phyloP scores from a whole-genome alignment of 2,888 invertebrate genomes.

The Eupithecia subumbrata region DNA sequence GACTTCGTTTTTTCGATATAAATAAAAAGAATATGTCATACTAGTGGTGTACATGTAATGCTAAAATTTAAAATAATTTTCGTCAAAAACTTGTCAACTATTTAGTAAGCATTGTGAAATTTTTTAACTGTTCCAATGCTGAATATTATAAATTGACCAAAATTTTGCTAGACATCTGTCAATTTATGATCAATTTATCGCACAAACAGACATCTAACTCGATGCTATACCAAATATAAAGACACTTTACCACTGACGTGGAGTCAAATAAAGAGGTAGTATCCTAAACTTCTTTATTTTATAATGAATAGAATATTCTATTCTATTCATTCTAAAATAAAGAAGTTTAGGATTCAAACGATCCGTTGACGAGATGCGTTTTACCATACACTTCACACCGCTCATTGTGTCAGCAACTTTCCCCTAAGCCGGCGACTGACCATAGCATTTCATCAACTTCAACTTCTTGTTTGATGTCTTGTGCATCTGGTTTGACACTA shows the following conservation, averaged over 20 bases:
- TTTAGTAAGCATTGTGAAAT: neutral
- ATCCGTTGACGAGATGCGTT: neutral
- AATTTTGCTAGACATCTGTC: neutral
- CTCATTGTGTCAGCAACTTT: neutral
- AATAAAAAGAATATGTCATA: neutral
- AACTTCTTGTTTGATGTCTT: too few species aligned
- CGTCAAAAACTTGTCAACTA: neutral
- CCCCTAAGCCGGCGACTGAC: neutral
- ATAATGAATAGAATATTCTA: too few species aligned
- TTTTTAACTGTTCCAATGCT: neutral
- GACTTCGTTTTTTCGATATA: neutral
- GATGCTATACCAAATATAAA: neutral
- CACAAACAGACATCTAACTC: neutral
- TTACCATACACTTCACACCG: neutral
- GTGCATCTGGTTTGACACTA: too few species aligned
- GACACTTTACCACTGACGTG: neutral
- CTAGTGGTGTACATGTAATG: neutral
- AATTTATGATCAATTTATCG: neutral
- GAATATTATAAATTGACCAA: neutral
- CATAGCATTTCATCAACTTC: too few species aligned
- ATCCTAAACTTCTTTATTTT: too few species aligned
- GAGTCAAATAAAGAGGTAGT: neutral
- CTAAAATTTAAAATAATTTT: neutral
- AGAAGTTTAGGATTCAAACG: neutral
- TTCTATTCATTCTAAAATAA: too few species aligned